Conservation (phyloP, 2,888 invertebrate species). For the Chirona hameri region DNA sequence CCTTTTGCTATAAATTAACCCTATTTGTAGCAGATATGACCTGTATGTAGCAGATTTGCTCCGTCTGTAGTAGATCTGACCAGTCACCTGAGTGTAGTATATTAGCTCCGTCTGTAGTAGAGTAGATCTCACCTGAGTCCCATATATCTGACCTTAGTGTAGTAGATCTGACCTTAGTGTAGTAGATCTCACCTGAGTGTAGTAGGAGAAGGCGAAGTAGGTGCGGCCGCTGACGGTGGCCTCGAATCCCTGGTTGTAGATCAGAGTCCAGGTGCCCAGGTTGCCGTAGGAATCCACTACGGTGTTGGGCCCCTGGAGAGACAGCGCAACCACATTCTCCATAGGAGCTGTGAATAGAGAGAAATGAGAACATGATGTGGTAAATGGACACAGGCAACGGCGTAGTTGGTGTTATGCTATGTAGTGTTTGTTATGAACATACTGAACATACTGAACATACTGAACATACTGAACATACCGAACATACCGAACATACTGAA, state of each 20-base stretch:
- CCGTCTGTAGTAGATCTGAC: no score
- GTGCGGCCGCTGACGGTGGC: slow-evolving; percentile 44
- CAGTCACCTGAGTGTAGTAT: background rate
- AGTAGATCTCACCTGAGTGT: slow-evolving; percentile 35
- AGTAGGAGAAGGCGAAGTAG: slow-evolving; percentile 52
- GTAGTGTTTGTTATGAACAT: no score
- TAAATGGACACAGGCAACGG: no score
- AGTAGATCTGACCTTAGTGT: background rate
- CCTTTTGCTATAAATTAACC: no score
- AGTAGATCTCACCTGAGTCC: background rate
- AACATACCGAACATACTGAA: no score
- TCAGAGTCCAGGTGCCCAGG: slow-evolving; percentile 52
- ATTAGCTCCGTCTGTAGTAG: background rate
- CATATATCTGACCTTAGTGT: no score
- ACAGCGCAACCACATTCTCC: slow-evolving; percentile 14
- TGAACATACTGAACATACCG: no score
- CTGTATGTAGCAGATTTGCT: no score
- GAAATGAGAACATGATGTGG: no score
- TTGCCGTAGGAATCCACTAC: slow-evolving; percentile 51
- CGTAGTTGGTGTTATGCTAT: no score
- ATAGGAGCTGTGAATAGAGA: background rate
- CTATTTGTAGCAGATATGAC: no score
- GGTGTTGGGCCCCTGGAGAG: slow-evolving; percentile 48
- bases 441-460: no score
- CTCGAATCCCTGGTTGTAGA: slow-evolving; percentile 55